Percentiles rank a stretch among this genome's conserved stretches.
Evolutionary conservation across 2,797 vertebrate genomes (phyloP).

Genomic region (Pagetopsis macropterus): DNA sequence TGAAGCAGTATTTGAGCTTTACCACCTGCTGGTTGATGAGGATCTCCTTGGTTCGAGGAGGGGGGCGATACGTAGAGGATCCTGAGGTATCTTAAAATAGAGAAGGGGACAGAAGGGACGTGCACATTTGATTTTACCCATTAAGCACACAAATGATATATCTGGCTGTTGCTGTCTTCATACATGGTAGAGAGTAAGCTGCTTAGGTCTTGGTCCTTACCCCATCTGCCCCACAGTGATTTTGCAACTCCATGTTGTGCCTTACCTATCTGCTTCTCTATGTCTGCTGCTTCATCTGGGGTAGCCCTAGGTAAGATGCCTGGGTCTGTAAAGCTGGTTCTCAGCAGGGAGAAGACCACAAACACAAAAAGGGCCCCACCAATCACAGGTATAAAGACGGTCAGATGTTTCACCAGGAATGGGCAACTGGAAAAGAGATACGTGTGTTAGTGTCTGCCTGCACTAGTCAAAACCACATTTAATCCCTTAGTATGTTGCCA

Average conservation of each 20-base stretch:
- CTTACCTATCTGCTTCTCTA: slow-evolving; percentile 94
- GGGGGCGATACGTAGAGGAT: slow-evolving; percentile 90
- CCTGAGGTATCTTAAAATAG: slow-evolving; percentile 89
- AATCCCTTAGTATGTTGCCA: neutral
- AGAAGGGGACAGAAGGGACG: slow-evolving; percentile 17
- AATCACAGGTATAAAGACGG: slow-evolving; percentile 92
- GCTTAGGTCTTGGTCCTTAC: slow-evolving; percentile 60
- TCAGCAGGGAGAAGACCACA: slow-evolving; percentile 91
- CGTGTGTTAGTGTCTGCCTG: neutral
- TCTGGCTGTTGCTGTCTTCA: slow-evolving; percentile 15
- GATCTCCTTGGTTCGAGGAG: slow-evolving; percentile 94
- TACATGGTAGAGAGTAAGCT: slow-evolving; percentile 57
- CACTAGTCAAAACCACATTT: neutral
- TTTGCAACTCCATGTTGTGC: neutral
- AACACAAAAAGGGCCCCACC: slow-evolving; percentile 92
- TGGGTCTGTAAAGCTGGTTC: slow-evolving; percentile 95
- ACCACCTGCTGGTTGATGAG: slow-evolving; percentile 95
- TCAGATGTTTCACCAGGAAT: slow-evolving; percentile 91
- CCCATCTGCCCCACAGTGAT: slow-evolving; percentile 64
- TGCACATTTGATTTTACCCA: neutral
- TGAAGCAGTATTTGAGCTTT: slow-evolving; percentile 98
- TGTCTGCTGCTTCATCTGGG: slow-evolving; percentile 91
- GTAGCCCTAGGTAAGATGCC: slow-evolving; percentile 96
- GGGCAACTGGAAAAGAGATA: slow-evolving; percentile 85
- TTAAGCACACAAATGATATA: neutral